phyloP scores from a whole-genome alignment of 2,797 vertebrate species.

The Notolabrus celidotus region DNA sequence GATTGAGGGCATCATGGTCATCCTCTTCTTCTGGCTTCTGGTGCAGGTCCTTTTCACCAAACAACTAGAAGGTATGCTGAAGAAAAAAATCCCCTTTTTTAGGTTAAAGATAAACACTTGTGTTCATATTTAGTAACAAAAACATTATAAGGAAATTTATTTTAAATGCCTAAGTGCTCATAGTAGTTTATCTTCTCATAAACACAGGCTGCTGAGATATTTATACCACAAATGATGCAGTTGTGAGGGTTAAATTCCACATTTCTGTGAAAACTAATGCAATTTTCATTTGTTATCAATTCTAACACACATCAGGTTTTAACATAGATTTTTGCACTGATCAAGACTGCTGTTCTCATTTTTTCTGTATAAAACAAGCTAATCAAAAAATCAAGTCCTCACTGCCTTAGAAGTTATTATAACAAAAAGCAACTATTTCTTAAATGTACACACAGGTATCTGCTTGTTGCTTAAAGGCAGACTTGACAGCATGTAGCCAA shows the following conservation, averaged over 20 bases:
- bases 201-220: no score
- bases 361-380: no score
- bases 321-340: background rate
- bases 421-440: background rate
- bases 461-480: constrained; percentile 10
- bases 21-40: constrained; percentile 87
- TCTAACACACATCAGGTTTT: no score
- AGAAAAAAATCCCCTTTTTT: background rate
- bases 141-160: no score
- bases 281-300: no score
- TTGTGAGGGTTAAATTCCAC: no score
- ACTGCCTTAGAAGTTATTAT: background rate
- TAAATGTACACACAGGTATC: background rate
- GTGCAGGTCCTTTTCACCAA: constrained; percentile 86
- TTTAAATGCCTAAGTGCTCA: no score
- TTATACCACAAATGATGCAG: no score
- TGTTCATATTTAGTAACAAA: background rate
- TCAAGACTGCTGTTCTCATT: background rate
- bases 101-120: no score
- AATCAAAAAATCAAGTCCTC: background rate
- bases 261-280: no score
- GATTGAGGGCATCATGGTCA: constrained; percentile 85
- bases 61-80: constrained; percentile 81
- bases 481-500: background rate
- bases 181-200: no score